phyloP scores from a whole-genome alignment of 2,888 invertebrate genomes.

The Agonopterix subpropinquella region DNA sequence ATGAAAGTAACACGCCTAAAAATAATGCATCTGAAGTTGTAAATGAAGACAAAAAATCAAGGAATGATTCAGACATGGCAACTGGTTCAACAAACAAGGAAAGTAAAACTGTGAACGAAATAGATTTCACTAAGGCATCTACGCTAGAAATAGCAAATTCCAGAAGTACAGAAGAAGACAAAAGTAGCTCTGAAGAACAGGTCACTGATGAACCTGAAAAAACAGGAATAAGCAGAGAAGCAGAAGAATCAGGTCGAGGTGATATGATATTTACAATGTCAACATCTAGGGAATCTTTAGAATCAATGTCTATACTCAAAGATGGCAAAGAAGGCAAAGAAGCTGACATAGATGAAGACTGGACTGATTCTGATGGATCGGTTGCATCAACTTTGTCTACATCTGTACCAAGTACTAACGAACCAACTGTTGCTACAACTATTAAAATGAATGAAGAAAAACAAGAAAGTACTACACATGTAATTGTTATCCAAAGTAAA shows the following conservation, averaged over 20 bases:
- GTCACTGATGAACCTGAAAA: slow-evolving; percentile 25
- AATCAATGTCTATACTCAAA: slow-evolving; percentile 32
- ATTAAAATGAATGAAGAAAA: background rate
- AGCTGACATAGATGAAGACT: slow-evolving; percentile 18
- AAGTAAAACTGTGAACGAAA: slow-evolving; percentile 7
- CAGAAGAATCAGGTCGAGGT: slow-evolving; percentile 14
- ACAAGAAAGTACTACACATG: background rate
- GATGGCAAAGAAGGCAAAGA: slow-evolving; percentile 12
- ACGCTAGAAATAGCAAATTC: slow-evolving; percentile 30
- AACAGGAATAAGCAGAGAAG: slow-evolving; percentile 13
- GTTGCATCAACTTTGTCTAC: background rate
- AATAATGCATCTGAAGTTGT: background rate
- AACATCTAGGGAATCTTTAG: slow-evolving; percentile 21
- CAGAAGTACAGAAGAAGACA: slow-evolving; percentile 21
- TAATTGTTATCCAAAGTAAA: background rate
- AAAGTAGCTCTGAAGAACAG: slow-evolving; percentile 9
- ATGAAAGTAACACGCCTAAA: background rate
- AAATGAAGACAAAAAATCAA: background rate
- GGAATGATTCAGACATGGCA: slow-evolving; percentile 3
- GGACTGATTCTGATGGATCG: slow-evolving; percentile 6
- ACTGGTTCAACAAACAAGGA: background rate
- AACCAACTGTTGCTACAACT: slow-evolving; percentile 5
- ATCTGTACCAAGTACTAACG: too few relatives aligned
- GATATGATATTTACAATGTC: slow-evolving; percentile 23
- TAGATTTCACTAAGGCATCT: slow-evolving; percentile 29